phyloP scores from a whole-genome alignment of 2,113 vertebrate species.

The Panthera tigris region DNA sequence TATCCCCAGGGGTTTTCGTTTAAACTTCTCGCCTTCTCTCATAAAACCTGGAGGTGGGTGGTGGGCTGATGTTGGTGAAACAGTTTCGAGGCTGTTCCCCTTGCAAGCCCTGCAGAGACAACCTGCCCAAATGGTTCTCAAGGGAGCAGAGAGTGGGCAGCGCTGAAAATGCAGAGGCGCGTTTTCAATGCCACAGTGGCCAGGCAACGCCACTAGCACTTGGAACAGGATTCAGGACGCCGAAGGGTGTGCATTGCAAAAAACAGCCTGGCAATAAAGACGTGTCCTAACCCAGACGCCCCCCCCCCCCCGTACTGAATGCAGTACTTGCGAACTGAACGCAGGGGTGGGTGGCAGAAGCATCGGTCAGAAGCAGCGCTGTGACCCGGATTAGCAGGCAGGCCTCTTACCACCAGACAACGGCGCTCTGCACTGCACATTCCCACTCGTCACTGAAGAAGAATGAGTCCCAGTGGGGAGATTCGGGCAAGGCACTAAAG shows the following conservation, averaged over 20 bases:
- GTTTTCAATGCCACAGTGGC: not conserved
- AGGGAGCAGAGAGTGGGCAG: not conserved
- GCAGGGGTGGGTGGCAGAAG: not conserved
- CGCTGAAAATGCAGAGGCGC: not conserved
- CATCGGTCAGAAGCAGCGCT: fast-evolving
- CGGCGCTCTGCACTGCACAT: too few species aligned
- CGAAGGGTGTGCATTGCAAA: not conserved
- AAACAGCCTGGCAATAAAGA: not conserved
- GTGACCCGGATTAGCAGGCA: not conserved
- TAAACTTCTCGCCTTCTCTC: not conserved
- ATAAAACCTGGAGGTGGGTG: not conserved
- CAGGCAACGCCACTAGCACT: not conserved
- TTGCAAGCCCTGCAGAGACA: not conserved
- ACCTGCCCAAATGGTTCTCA: not conserved
- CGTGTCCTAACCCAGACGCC: not conserved
- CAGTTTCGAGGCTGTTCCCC: not conserved
- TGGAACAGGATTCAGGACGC: not conserved
- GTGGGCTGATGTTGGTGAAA: not conserved
- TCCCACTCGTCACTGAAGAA: not conserved
- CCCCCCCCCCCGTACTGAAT: too few species aligned
- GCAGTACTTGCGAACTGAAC: not conserved
- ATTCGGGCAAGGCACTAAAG: not conserved
- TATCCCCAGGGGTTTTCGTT: not conserved
- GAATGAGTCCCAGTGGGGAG: not conserved
- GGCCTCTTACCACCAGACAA: not conserved